A percentile compares a stretch with the other conserved stretches of the same genome.
phyloP scores from a whole-genome alignment of 2,888 invertebrate genomes.

The Lycaena phlaeas region DNA sequence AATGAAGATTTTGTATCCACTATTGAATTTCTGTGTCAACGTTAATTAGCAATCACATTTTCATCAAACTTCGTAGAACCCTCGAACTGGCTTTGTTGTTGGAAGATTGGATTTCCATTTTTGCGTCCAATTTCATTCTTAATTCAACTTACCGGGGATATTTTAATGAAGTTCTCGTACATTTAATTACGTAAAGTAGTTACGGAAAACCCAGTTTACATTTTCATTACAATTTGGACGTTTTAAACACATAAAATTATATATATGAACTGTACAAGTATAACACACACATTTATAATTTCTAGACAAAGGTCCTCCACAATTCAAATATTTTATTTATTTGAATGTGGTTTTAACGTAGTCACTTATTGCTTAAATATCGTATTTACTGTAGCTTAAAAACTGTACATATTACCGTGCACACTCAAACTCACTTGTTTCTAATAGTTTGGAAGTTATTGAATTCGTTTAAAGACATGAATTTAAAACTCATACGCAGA shows the following conservation, averaged over 20 bases:
- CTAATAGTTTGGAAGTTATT: neutral
- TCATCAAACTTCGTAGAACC: slow-evolving; percentile 55
- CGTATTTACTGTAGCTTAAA: neutral
- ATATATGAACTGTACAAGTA: no score
- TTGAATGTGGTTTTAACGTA: no score
- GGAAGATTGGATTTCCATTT: slow-evolving; percentile 55
- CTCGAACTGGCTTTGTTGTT: slow-evolving; percentile 48
- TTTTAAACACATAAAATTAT: no score
- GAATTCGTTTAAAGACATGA: neutral
- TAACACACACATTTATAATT: no score
- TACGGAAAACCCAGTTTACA: no score
- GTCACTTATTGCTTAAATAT: neutral
- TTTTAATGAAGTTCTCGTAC: slow-evolving; percentile 8
- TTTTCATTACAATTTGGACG: no score
- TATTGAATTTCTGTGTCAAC: slow-evolving; percentile 68
- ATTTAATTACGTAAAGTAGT: no score
- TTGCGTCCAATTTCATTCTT: slow-evolving; percentile 41
- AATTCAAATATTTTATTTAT: no score
- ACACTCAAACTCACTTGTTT: neutral
- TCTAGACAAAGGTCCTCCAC: no score
- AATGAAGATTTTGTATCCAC: slow-evolving; percentile 68
- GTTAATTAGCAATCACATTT: slow-evolving; percentile 70
- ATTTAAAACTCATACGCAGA: neutral
- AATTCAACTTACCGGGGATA: slow-evolving; percentile 31
- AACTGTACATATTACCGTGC: neutral